These are phyloP conservation scores for Steinernema feltiae DNA, from an alignment of 1,140 invertebrate genomes.

Conservation along the genomic window DNA sequence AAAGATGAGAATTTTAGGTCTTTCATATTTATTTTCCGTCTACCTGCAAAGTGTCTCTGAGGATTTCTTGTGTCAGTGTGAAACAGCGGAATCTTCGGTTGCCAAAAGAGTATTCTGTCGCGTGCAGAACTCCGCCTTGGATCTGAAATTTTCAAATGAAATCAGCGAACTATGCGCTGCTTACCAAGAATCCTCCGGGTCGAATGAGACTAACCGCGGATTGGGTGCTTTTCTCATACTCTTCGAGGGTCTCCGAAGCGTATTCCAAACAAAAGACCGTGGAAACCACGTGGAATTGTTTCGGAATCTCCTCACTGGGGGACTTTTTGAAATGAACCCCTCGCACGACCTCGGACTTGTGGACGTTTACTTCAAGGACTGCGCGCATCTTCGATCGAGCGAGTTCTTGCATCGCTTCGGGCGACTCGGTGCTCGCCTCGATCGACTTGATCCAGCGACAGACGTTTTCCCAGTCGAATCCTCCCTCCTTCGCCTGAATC, in stretches of 20 bases:
- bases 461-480: constrained; percentile 54
- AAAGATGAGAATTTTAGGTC: neutral
- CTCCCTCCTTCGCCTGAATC: constrained; percentile 37
- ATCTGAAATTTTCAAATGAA: constrained; percentile 22
- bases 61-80: constrained; percentile 10
- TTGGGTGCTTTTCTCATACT: constrained; percentile 43
- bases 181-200: constrained; percentile 41
- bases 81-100: constrained; percentile 42
- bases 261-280: constrained; percentile 56
- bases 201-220: constrained; percentile 43
- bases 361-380: constrained; percentile 52
- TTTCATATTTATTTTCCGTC: neutral
- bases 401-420: constrained; percentile 46
- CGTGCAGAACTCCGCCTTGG: constrained; percentile 47
- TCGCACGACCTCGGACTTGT: constrained; percentile 43
- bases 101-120: constrained; percentile 44
- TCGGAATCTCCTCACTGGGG: constrained; percentile 32
- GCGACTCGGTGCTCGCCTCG: constrained; percentile 44
- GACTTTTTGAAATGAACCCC: constrained; percentile 32
- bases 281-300: constrained; percentile 50
- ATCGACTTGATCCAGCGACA: constrained; percentile 52
- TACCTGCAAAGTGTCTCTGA: constrained; percentile 8
- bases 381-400: constrained; percentile 49
- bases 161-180: neutral
- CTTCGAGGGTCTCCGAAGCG: constrained; percentile 50